Evolutionary conservation across 2,113 vertebrate genomes (phyloP).

Genomic region (Ammodramus savannarum): DNA sequence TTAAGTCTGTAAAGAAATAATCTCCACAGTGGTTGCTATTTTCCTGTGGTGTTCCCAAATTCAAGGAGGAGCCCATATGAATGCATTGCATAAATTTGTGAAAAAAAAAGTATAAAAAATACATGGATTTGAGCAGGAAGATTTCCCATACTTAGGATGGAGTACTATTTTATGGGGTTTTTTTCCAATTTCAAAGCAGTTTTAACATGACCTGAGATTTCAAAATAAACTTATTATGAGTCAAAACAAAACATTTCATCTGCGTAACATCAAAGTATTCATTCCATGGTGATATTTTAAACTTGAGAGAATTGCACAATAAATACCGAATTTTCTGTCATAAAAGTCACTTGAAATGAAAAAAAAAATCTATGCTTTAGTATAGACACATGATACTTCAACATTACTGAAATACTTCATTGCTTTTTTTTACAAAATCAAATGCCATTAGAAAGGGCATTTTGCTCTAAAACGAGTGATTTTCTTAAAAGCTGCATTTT

Average conservation of each 20-base stretch:
- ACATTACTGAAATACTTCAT: neutral
- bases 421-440: neutral
- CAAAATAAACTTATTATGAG: constrained; percentile 31
- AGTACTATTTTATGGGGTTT: neutral
- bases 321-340: constrained; percentile 26
- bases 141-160: neutral
- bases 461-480: neutral
- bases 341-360: neutral
- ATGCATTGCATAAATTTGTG: neutral
- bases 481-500: neutral
- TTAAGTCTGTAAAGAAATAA: neutral
- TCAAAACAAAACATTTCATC: constrained; percentile 41
- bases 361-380: neutral
- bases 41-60: neutral
- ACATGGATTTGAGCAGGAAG: neutral
- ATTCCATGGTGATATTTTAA: constrained; percentile 14
- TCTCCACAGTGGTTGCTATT: neutral
- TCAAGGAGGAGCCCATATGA: neutral
- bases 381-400: neutral
- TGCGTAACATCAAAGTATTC: neutral
- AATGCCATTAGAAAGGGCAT: neutral
- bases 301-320: constrained; percentile 21
- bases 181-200: neutral
- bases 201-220: neutral
- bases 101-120: neutral